A percentile compares a stretch with the other conserved stretches of the same genome.
Evolutionary conservation across 2,888 invertebrate genomes (phyloP).

Genomic region (Suillia variegata): DNA sequence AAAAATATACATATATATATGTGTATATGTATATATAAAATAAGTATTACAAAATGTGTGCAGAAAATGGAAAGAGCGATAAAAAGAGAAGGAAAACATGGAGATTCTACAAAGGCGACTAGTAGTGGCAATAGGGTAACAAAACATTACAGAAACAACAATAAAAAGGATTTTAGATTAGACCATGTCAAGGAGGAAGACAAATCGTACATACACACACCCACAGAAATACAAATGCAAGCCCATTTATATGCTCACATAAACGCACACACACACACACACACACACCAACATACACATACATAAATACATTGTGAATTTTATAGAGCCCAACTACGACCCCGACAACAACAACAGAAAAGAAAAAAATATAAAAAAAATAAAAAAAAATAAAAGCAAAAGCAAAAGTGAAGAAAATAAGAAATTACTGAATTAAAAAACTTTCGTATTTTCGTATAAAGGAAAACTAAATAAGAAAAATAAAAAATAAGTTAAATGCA

Average conservation of each 20-base stretch:
- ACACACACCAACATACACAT: neutral
- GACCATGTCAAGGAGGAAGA: slow-evolving; percentile 15
- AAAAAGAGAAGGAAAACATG: neutral
- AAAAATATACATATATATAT: no score
- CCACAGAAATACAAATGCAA: neutral
- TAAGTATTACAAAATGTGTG: neutral
- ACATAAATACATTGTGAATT: slow-evolving; percentile 8
- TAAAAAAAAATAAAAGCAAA: neutral
- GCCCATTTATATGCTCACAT: no score
- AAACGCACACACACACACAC: neutral
- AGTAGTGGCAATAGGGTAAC: no score
- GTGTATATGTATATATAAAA: no score
- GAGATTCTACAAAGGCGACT: no score
- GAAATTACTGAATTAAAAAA: slow-evolving; percentile 17
- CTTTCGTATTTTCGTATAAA: neutral
- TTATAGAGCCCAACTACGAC: slow-evolving; percentile 6
- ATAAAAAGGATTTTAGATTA: slow-evolving; percentile 18
- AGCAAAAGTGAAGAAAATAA: slow-evolving; percentile 10
- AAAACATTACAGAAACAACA: slow-evolving; percentile 9
- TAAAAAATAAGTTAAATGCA: no score
- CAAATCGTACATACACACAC: neutral
- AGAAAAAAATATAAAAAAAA: slow-evolving; percentile 9
- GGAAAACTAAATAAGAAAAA: no score
- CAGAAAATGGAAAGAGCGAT: neutral
- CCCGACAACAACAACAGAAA: neutral